These are phyloP conservation scores for Otis tarda DNA, from an alignment of 2,113 vertebrate species.

Conservation along the genomic window DNA sequence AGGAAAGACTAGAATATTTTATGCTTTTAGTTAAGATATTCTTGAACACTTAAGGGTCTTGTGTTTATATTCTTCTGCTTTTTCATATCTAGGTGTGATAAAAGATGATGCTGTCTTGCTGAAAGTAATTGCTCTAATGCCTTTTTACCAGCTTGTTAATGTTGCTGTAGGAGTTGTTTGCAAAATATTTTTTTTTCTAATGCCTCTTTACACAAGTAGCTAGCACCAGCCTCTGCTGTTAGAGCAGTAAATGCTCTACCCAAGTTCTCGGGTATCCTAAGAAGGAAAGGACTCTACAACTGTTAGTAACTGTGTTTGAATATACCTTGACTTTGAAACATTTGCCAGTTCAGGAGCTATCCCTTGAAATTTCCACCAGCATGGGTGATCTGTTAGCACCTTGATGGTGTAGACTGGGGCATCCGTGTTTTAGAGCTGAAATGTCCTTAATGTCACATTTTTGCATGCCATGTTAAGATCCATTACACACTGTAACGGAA, in stretches of 20 bases:
- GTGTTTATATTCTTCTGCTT: background rate
- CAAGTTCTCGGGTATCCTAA: background rate
- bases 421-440: background rate
- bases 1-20: background rate
- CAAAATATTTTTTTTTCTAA: background rate
- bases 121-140: background rate
- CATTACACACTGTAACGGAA: background rate
- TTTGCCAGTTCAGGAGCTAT: background rate
- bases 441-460: background rate
- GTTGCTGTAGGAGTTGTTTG: background rate
- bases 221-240: background rate
- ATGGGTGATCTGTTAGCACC: background rate
- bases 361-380: background rate
- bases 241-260: background rate
- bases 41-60: background rate
- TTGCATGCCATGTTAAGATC: background rate
- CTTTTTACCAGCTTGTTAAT: background rate
- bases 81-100: background rate
- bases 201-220: background rate
- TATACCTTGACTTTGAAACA: background rate
- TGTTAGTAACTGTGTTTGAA: conserved; percentile 7
- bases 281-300: background rate
- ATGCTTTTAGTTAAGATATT: background rate
- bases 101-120: background rate
- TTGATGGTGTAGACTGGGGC: background rate